Conservation (phyloP, 1,140 invertebrate genomes). For the Hyles vespertilio region DNA sequence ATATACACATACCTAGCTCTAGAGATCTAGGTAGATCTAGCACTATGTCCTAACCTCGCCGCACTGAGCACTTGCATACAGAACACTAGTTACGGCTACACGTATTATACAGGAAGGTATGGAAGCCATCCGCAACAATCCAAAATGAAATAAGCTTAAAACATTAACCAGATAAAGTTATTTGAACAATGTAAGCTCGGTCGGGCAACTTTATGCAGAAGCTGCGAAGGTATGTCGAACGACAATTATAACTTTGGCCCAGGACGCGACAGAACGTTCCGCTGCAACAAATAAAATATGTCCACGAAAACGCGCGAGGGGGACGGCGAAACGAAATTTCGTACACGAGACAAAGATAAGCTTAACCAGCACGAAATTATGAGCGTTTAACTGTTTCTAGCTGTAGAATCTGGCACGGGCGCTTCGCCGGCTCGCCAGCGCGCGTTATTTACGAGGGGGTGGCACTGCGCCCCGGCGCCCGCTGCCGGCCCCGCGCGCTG, state of each 20-base stretch:
- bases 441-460: constrained; percentile 73
- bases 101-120: not conserved
- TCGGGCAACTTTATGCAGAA: constrained; percentile 62
- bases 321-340: constrained; percentile 64
- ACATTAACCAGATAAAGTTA: constrained; percentile 63
- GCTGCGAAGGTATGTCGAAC: constrained; percentile 68
- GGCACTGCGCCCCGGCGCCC: constrained; percentile 34
- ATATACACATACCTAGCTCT: no score
- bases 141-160: constrained; percentile 37
- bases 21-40: no score
- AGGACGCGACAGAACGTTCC: constrained; percentile 56
- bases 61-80: no score
- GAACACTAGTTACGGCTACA: no score
- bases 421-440: constrained; percentile 72
- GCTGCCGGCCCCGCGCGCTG: constrained; percentile 40
- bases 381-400: constrained; percentile 76
- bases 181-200: constrained; percentile 62
- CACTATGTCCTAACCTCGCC: no score
- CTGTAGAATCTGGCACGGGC: constrained; percentile 73
- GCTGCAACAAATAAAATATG: constrained; percentile 72
- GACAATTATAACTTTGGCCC: constrained; percentile 72
- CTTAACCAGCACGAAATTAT: constrained; percentile 75
- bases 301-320: constrained; percentile 62
- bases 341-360: constrained; percentile 74
- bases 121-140: not conserved